These are phyloP conservation scores for Proisotoma minuta DNA, from an alignment of 2,888 invertebrate genomes.

Conservation along the genomic window DNA sequence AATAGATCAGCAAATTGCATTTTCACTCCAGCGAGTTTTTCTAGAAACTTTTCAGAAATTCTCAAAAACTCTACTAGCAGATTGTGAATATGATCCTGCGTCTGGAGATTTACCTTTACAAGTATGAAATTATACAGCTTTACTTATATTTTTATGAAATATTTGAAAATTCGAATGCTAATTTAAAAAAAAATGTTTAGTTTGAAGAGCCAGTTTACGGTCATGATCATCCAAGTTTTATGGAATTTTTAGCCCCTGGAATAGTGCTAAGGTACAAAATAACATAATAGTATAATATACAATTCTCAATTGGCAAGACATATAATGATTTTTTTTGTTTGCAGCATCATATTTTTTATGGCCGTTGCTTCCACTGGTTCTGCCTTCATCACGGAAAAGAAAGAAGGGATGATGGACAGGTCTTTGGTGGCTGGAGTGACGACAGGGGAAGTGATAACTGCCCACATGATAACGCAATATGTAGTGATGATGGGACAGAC, in stretches of 20 bases:
- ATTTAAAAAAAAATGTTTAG: constrained; percentile 51
- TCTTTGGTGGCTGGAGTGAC: constrained; percentile 91
- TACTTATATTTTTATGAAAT: not conserved
- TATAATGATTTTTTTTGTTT: constrained; percentile 46
- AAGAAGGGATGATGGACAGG: constrained; percentile 84
- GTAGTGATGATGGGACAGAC: constrained; percentile 94
- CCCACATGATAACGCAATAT: constrained; percentile 90
- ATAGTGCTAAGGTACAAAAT: constrained; percentile 79
- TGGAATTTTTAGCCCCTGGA: constrained; percentile 93
- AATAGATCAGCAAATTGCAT: constrained; percentile 86
- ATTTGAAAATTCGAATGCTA: constrained; percentile 47
- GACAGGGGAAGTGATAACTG: constrained; percentile 84
- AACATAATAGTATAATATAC: not conserved
- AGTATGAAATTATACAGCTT: constrained; percentile 20
- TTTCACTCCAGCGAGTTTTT: constrained; percentile 79
- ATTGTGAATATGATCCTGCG: constrained; percentile 58
- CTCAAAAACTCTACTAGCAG: constrained; percentile 64
- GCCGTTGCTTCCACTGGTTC: constrained; percentile 91
- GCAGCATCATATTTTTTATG: constrained; percentile 90
- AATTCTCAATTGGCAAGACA: not conserved
- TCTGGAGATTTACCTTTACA: constrained; percentile 39
- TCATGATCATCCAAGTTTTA: constrained; percentile 82
- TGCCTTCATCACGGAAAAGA: constrained; percentile 81
- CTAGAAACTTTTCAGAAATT: constrained; percentile 82
- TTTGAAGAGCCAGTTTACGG: constrained; percentile 86